Evolutionary conservation across 2,797 vertebrate species (phyloP), one percentile per base, ranked within the genome.

Genomic region (Malurus splendens): DNA sequence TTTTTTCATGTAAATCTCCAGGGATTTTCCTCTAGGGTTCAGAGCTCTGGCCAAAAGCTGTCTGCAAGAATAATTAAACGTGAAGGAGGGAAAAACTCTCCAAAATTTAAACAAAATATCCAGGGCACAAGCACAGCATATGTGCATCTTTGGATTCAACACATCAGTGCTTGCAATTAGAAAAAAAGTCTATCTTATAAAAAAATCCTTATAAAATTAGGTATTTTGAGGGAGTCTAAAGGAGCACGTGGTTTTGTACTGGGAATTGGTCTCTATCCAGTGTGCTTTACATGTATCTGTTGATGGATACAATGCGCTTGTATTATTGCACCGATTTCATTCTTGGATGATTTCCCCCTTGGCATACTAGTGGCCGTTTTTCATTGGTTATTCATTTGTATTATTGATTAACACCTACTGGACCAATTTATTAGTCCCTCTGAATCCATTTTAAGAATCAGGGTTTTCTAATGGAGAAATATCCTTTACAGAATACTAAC

Each of bases 341-440:
- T 98, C 98, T 98, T 97, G 97, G 97, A 96, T 98, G 97, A 98
- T 98, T 98, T 98, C 98, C 98, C 98, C 97, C 98, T 96, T 97
- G 98, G 98, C 97, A 90, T 95, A 95, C 97, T 94, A 97, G 97
- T 97, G 98, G 97, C 98, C 96, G 94, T 90, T 98, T 97, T 96
- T 87, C 96, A 98, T 97, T 97, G 98, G 98, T 98, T 98, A 98
- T 98, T 98, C 97, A 95, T 96, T 95, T 93, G 86, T 86, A 93
- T 95, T 98, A 99, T 98, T 98, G 98, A 98, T 98, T 98, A 98
- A 98, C 97, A 96, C 95, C 97, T 96, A 96, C 95, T 86, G 65
- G 93, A 96, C 97, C 97, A 98, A 98, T 98, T 98, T 98, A 98
- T 98, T 97, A 98, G 97, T 97, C 96, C 94, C 95, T 97, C 92